These are phyloP conservation scores for Troides aeacus DNA, from an alignment of 2,888 invertebrate species.

Conservation along the genomic window DNA sequence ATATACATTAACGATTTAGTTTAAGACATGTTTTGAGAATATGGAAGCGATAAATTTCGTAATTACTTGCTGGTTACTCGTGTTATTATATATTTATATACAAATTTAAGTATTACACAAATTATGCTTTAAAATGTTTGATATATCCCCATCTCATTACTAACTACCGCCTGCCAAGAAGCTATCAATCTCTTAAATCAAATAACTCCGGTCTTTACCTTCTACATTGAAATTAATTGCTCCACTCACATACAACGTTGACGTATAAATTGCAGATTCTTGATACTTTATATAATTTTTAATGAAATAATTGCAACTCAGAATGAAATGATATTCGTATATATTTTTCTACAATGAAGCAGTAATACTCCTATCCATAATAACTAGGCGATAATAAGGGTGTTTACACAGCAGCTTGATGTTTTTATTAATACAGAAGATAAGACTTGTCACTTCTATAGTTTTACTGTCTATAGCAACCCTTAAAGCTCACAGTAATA, in stretches of 20 bases:
- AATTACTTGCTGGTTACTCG: neutral
- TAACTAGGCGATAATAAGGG: too few species aligned
- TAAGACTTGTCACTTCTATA: too few species aligned
- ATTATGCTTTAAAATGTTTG: constrained; percentile 2
- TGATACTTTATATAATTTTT: neutral
- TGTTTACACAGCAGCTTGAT: too few species aligned
- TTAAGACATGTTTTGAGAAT: neutral
- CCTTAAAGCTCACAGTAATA: too few species aligned
- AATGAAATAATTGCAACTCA: too few species aligned
- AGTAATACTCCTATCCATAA: too few species aligned
- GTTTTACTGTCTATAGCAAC: too few species aligned
- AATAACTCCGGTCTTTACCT: constrained; percentile 18
- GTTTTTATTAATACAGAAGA: too few species aligned
- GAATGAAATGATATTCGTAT: too few species aligned
- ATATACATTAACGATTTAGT: too few species aligned
- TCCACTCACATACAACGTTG: neutral
- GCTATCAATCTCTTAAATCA: constrained; percentile 10
- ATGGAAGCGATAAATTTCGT: neutral
- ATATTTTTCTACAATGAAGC: too few species aligned
- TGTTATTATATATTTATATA: neutral
- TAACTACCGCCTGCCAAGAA: constrained; percentile 1
- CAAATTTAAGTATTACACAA: constrained; percentile 5
- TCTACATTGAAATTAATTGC: constrained; percentile 11
- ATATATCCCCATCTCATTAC: constrained; percentile 18
- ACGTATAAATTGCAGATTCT: neutral